Evolutionary conservation across 2,797 vertebrate genomes (phyloP).

Genomic region (Columba guinea): DNA sequence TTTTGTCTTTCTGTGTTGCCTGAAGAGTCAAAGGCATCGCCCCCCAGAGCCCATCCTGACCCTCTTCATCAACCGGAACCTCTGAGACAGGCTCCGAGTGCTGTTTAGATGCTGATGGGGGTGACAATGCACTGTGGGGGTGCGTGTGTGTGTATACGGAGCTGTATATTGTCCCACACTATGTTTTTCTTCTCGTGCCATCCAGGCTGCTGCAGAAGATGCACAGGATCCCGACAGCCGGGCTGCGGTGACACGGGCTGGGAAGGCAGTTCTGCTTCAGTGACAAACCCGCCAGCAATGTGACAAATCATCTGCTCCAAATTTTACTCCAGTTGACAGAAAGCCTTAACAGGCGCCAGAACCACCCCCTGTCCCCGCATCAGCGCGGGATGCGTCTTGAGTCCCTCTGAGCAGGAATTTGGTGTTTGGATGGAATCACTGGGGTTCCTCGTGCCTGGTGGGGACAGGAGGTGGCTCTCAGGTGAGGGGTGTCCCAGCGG

Average conservation of each 20-base stretch:
- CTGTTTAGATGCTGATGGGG: background rate
- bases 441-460: too few species aligned
- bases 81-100: background rate
- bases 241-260: too few species aligned
- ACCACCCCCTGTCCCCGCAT: too few species aligned
- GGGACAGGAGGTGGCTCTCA: rapidly evolving
- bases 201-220: background rate
- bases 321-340: too few species aligned
- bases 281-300: rapidly evolving
- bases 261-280: background rate
- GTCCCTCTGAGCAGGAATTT: background rate
- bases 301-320: background rate
- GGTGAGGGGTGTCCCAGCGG: background rate
- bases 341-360: too few species aligned
- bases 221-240: background rate
- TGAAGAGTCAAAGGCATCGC: rapidly evolving
- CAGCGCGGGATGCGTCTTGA: background rate
- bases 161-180: background rate
- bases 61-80: background rate
- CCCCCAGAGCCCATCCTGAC: rapidly evolving
- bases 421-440: too few species aligned
- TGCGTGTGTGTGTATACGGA: rapidly evolving
- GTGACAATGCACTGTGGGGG: rapidly evolving
- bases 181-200: background rate
- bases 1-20: background rate